Base-by-base conservation (phyloP, 2,888 invertebrate genomes). In the Abrostola tripartita region DNA sequence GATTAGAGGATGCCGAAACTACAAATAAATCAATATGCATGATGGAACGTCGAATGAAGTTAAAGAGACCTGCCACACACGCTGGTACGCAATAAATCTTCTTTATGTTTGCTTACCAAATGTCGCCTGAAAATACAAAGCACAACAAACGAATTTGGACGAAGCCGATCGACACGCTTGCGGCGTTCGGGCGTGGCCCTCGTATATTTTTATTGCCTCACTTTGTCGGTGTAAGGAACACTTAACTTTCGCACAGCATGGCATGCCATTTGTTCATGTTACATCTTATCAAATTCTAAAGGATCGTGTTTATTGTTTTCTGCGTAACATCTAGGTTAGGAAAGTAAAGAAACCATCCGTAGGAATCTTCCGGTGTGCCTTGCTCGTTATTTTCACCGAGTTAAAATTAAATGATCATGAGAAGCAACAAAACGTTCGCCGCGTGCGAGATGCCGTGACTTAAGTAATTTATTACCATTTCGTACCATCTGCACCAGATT, bases 31-130 rank as follows among this genome's bases (percentile, higher is more conserved):
- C 83, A 79, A 85, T 84, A 83, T 81, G 79, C 68, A 75, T 83
- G 79, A 83, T 84, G 76, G 76, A 83, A 65, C 73, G 78, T 76
- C 79, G 81, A 81, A 70, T 74, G 64, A 83, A 82, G 78, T 80
- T 81, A 81, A 84, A 84, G 65, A 76, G 79, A 79, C 71, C 74
- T 76, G 85, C 90, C 90, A 87, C 92, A 90, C 92, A 91, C 88
- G 88, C 85, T 74, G 89, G 82, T 84, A 84, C 68, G 85, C 86
- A 89, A 92, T 93, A 92, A 92, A 93, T 92, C 90, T 88, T 84
- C 83, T 87, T 85, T 86, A 86, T 90, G 90, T 93, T 85, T 93
- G 90, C 89, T 87, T 90, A 90, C 91, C 87, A 87, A 90, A 88
- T 90, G 91, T 91, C 88, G 84, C 87, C 82, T 89, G 85, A 84